phyloP scores from a whole-genome alignment of 2,113 vertebrate species.

The Etheostoma spectabile region DNA sequence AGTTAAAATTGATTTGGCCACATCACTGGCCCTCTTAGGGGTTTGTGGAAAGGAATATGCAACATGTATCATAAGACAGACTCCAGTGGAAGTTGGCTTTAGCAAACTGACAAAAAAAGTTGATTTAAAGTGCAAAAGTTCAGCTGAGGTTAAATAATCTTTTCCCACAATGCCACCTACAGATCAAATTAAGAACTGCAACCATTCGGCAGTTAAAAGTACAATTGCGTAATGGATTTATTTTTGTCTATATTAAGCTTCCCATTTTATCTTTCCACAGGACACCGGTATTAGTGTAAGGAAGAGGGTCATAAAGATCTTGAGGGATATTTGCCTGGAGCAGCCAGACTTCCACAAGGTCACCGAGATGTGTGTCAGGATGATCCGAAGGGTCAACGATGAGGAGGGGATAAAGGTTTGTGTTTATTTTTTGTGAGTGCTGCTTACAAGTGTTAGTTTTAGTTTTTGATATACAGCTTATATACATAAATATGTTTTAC shows the following conservation, averaged over 20 bases:
- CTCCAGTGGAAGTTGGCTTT: background rate
- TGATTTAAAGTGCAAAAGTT: conserved; percentile 43
- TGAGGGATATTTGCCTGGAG: conserved; percentile 98
- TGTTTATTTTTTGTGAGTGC: background rate
- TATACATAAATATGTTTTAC: background rate
- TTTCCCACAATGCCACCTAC: conserved; percentile 47
- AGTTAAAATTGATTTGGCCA: background rate
- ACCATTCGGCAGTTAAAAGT: background rate
- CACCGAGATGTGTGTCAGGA: conserved; percentile 99
- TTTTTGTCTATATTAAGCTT: background rate
- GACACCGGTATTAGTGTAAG: conserved; percentile 99
- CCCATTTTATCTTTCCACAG: conserved; percentile 74
- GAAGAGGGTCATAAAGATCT: conserved; percentile 98
- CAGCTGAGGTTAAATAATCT: conserved; percentile 36
- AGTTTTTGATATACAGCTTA: background rate
- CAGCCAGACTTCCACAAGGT: conserved; percentile 97
- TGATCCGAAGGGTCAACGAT: conserved; percentile 99
- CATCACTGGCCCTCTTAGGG: background rate
- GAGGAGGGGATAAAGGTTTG: conserved; percentile 99
- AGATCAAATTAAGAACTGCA: conserved; percentile 32
- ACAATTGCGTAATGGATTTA: background rate
- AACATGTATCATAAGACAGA: background rate
- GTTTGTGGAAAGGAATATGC: background rate
- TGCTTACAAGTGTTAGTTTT: background rate
- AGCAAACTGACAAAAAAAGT: conserved; percentile 15